phyloP scores from a whole-genome alignment of 2,113 vertebrate genomes.

The Todiramphus saurophagus region DNA sequence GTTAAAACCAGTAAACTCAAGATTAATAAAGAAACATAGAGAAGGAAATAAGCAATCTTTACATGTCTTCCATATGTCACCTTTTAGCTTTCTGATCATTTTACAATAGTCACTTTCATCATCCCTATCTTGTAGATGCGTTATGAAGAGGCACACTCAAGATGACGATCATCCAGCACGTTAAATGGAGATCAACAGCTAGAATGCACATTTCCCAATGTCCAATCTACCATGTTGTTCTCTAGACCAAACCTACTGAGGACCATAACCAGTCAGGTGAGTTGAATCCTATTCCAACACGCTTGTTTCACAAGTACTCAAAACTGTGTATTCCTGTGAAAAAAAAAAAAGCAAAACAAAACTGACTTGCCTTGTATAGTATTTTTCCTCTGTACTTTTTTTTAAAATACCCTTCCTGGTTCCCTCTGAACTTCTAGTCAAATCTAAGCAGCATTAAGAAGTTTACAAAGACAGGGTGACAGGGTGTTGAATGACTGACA shows the following conservation, averaged over 20 bases:
- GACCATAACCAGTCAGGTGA: background rate
- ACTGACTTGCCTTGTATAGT: background rate
- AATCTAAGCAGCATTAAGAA: conserved; percentile 27
- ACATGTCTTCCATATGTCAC: background rate
- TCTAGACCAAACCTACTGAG: background rate
- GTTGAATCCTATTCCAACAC: background rate
- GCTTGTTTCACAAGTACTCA: background rate
- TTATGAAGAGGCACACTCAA: background rate
- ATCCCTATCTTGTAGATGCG: background rate
- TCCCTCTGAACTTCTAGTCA: conserved; percentile 15
- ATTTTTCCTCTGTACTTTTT: background rate
- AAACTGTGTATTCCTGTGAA: background rate
- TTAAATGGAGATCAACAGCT: background rate
- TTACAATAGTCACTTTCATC: background rate
- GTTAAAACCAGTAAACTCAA: background rate
- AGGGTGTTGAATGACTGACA: background rate
- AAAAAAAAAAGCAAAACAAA: background rate
- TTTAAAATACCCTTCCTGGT: background rate
- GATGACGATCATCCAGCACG: background rate
- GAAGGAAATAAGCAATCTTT: background rate
- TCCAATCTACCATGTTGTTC: background rate
- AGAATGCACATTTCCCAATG: background rate
- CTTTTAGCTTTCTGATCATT: background rate
- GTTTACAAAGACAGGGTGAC: background rate
- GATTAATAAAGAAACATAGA: background rate